Conservation (phyloP, 2,888 invertebrate genomes). For the Melipona bicolor region DNA sequence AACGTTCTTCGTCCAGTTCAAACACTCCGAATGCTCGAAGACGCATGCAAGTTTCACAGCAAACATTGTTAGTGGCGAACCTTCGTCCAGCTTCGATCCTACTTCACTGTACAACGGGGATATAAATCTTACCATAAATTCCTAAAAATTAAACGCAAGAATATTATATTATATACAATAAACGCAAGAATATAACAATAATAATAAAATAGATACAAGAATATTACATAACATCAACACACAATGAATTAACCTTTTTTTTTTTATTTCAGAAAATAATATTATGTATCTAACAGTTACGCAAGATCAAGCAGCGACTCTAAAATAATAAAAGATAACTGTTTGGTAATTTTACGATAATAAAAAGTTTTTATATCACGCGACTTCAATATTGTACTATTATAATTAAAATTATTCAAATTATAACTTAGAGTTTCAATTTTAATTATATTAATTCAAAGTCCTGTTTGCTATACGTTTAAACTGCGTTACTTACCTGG, state of each 20-base stretch:
- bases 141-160: conserved; percentile 60
- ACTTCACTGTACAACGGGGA: conserved; percentile 72
- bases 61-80: conserved; percentile 71
- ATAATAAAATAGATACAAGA: too few species aligned
- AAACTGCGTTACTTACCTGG: conserved; percentile 69
- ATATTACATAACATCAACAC: too few species aligned
- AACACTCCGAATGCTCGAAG: conserved; percentile 74
- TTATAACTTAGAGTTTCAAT: not conserved
- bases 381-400: not conserved
- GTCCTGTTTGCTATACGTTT: not conserved
- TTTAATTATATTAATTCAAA: not conserved
- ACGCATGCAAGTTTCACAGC: conserved; percentile 74
- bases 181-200: too few species aligned
- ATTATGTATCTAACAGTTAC: too few species aligned
- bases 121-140: conserved; percentile 72
- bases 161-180: too few species aligned
- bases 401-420: not conserved
- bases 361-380: too few species aligned
- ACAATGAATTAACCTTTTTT: too few species aligned
- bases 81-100: conserved; percentile 61
- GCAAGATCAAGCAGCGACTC: too few species aligned
- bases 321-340: too few species aligned
- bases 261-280: too few species aligned
- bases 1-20: conserved; percentile 67
- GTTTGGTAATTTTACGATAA: too few species aligned